Conservation (phyloP, 1,140 invertebrate species). For the Heliconius melpomene region DNA sequence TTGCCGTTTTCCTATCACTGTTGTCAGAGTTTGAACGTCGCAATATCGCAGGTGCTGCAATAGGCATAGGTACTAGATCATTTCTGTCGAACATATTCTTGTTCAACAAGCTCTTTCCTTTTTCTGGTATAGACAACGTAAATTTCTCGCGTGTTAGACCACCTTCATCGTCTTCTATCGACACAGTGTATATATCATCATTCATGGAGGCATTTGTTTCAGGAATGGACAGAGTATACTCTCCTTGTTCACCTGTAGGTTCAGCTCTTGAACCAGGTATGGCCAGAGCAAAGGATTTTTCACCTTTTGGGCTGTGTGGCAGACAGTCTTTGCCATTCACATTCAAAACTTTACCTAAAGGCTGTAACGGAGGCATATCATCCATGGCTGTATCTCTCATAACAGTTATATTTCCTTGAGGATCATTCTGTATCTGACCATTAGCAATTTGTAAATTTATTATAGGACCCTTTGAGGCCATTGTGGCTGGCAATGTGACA, state of each 20-base stretch:
- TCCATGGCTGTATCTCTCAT: slow-evolving; percentile 71
- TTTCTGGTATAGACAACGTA: slow-evolving; percentile 77
- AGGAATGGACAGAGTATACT: slow-evolving; percentile 78
- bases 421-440: slow-evolving; percentile 79
- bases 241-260: slow-evolving; percentile 75
- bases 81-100: slow-evolving; percentile 67
- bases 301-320: slow-evolving; percentile 61
- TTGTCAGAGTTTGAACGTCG: slow-evolving; percentile 78
- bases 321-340: slow-evolving; percentile 68
- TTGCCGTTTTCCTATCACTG: slow-evolving; percentile 68
- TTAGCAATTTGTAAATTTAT: slow-evolving; percentile 80
- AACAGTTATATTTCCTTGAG: slow-evolving; percentile 78
- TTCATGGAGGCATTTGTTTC: slow-evolving; percentile 78
- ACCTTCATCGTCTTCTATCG: slow-evolving; percentile 74
- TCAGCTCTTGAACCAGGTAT: slow-evolving; percentile 77
- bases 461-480: slow-evolving; percentile 76
- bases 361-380: slow-evolving; percentile 72
- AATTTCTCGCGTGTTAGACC: slow-evolving; percentile 67
- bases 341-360: slow-evolving; percentile 61
- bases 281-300: slow-evolving; percentile 69
- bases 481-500: slow-evolving; percentile 71
- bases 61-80: slow-evolving; percentile 53
- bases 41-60: slow-evolving; percentile 74
- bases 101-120: slow-evolving; percentile 74
- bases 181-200: slow-evolving; percentile 79